A percentile compares a stretch with the other conserved stretches of the same genome.
phyloP scores from a whole-genome alignment of 2,888 invertebrate species.

The Idaea biselata region DNA sequence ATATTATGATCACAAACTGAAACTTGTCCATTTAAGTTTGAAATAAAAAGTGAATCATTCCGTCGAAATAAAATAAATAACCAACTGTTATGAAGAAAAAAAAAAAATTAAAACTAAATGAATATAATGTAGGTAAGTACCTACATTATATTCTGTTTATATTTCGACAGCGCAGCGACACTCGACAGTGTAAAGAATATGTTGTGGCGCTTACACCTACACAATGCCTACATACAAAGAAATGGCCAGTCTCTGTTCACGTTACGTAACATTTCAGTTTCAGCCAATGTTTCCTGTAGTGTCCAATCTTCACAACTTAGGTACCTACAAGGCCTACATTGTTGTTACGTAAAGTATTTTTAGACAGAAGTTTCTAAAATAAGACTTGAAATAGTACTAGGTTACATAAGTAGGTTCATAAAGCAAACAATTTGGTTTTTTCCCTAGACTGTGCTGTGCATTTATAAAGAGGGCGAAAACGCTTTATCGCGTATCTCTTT shows the following conservation, averaged over 20 bases:
- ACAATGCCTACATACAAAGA: neutral
- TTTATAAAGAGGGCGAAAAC: too few relatives aligned
- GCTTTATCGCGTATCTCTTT: too few relatives aligned
- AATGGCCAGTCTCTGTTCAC: neutral
- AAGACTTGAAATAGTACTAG: neutral
- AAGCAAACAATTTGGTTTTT: too few relatives aligned
- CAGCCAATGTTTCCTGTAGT: slow-evolving; percentile 7
- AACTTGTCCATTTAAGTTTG: slow-evolving; percentile 75
- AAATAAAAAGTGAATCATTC: slow-evolving; percentile 66
- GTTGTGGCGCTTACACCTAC: neutral
- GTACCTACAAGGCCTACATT: neutral
- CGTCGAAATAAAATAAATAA: slow-evolving; percentile 11
- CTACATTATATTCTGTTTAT: neutral
- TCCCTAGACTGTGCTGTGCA: too few relatives aligned
- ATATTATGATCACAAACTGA: slow-evolving; percentile 65
- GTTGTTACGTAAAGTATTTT: neutral
- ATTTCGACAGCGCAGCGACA: neutral
- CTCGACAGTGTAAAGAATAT: neutral
- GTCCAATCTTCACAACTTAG: neutral
- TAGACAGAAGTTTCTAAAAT: neutral
- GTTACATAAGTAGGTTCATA: neutral
- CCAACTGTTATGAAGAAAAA: too few relatives aligned
- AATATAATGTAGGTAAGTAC: too few relatives aligned
- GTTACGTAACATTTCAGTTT: slow-evolving; percentile 5
- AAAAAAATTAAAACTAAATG: too few relatives aligned